Evolutionary conservation across 2,113 vertebrate species (phyloP).

Genomic region (Microcebus tavaratra): DNA sequence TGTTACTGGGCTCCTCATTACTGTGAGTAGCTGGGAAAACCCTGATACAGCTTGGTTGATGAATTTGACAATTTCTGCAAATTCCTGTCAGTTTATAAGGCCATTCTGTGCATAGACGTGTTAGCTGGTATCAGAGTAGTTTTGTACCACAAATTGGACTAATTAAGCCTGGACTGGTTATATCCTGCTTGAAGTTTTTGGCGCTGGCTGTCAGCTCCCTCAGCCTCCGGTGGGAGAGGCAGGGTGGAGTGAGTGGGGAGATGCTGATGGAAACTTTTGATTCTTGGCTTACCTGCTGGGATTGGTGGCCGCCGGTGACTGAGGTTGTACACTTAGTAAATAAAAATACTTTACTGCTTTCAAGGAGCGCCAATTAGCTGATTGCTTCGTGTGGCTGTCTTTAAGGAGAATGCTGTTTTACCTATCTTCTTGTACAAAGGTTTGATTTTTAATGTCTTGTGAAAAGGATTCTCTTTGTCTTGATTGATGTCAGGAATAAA

Average conservation of each 20-base stretch:
- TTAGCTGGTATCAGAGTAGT: conserved; percentile 73
- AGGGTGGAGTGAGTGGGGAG: conserved; percentile 50
- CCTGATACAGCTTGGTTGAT: conserved; percentile 52
- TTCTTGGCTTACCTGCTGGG: conserved; percentile 82
- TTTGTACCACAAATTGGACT: conserved; percentile 76
- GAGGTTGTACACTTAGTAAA: conserved; percentile 83
- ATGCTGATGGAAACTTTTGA: conserved; percentile 84
- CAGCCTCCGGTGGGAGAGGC: conserved; percentile 50
- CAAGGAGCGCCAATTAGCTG: conserved; percentile 85
- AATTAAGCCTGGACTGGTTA: conserved; percentile 79
- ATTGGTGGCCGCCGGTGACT: conserved; percentile 79
- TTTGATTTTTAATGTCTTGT: conserved; percentile 88
- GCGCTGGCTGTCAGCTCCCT: conserved; percentile 70
- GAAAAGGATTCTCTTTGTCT: conserved; percentile 90
- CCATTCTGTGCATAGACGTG: conserved; percentile 70
- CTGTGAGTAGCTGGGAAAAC: not conserved
- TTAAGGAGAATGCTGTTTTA: conserved; percentile 85
- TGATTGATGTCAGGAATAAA: conserved; percentile 91
- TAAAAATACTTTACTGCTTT: conserved; percentile 85
- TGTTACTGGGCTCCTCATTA: not conserved
- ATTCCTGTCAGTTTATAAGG: conserved; percentile 76
- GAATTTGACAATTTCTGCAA: conserved; percentile 78
- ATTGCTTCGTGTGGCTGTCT: conserved; percentile 82
- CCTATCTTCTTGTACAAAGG: conserved; percentile 84
- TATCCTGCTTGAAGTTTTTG: conserved; percentile 76